Evolutionary conservation across 2,888 invertebrate genomes (phyloP).

Genomic region (Ophion obscuratus): DNA sequence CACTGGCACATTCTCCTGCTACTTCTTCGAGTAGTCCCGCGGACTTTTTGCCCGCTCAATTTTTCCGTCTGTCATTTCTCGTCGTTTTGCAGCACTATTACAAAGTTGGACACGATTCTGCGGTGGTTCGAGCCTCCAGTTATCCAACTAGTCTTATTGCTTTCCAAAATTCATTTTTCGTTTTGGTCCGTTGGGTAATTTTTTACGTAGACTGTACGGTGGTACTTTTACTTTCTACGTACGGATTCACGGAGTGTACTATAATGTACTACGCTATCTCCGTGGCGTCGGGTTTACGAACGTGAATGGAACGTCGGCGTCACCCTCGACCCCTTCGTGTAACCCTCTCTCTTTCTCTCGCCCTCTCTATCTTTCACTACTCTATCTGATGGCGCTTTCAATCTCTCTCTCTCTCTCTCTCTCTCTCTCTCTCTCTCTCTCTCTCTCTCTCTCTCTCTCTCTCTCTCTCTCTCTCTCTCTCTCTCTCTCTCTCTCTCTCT

Average conservation of each 20-base stretch:
- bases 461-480: slow-evolving; percentile 5
- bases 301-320: slow-evolving; percentile 67
- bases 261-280: slow-evolving; percentile 69
- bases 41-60: slow-evolving; percentile 9
- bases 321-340: slow-evolving; percentile 55
- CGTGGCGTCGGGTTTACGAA: slow-evolving; percentile 63
- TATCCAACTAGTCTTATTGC: too few species aligned
- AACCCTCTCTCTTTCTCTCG: slow-evolving; percentile 46
- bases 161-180: not conserved
- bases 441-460: slow-evolving; percentile 47
- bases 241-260: slow-evolving; percentile 53
- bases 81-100: not conserved
- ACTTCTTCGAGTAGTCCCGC: not conserved
- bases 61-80: slow-evolving; percentile 1
- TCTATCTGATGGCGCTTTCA: slow-evolving; percentile 50
- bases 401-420: slow-evolving; percentile 25
- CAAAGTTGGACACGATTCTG: not conserved
- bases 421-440: slow-evolving; percentile 34
- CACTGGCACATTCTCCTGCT: slow-evolving; percentile 5
- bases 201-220: slow-evolving; percentile 54
- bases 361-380: slow-evolving; percentile 34
- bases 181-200: not conserved
- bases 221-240: slow-evolving; percentile 67
- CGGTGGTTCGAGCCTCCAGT: not conserved
- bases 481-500: slow-evolving; percentile 48